Base-by-base conservation (phyloP, 2,797 vertebrate species). In the Schizopygopsis pylzovi region DNA sequence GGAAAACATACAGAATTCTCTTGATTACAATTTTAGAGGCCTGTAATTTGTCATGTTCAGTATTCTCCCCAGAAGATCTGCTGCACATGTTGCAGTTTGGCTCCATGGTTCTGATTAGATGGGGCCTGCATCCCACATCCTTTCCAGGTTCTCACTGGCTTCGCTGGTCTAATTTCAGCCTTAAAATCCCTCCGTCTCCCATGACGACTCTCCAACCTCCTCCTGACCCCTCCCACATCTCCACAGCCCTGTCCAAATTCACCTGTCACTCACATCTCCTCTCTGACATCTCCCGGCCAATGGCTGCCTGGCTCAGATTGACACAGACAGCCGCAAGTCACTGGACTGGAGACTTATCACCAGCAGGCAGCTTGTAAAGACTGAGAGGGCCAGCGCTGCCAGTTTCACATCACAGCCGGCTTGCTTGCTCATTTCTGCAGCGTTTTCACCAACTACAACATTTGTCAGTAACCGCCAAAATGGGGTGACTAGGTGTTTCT, bases 191-290 rank as follows among this genome's bases (percentile, higher is more conserved):
- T 68, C 63, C 89, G 84, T 91, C 91, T 83, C 85, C 88, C 83
- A 85, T 85, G 79, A 91, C 87, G 87, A 87, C 87, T 88, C 82
- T 89, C 88, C 89, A 79, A 90, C 87, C 89, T 72, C 87, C 89
- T 72, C 82, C 81, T 93, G 93, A 95, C 92, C 93, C 89, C 52
- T 92, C 90, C 91, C 89, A 87, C 88, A 90, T 88, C 71, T 70
- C 88, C 25, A 84, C 89, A 86, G 91, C 89, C 83, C 91, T 90
- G 91, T 94, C 92, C 93, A 93, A 84, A 93, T 93, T 92, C 90
- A 91, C 90, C 91, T 88, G 93, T 95, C 95, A 94, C 91, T 94
- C 89, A 91, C 91, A 91, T 92, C 91, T 93, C 90, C 86, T 92
- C 90, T 89, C 78, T 90, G 91, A 91, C 92, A 89, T 37, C 88